Base-by-base conservation (phyloP, 2,888 invertebrate species). In the Plebejus anna region DNA sequence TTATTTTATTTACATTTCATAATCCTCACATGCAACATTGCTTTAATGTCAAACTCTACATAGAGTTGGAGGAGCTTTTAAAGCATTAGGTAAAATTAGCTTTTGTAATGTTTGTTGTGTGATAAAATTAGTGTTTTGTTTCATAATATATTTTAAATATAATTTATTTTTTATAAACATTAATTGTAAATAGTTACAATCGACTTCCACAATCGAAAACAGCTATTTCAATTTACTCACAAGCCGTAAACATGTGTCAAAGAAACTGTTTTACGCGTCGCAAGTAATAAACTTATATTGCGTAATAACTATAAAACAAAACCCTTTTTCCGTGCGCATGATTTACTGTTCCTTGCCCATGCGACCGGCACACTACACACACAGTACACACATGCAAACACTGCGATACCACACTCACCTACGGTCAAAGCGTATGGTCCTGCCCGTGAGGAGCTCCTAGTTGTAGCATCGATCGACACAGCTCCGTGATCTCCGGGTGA, bases 401-500 rank as follows among this genome's bases (percentile, higher is more conserved):
- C 78, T 76, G 79, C 61, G 70, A 70, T 78, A 72, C 42, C 11
- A 82, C 82, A 90, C 94, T 91, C 84, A 93, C 94, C 91, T 89
- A 88, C 86, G 87, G 96, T 96, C 95, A 95, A 87, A 95, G 95
- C 83, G 95, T 92, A 84, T 95, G 95, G 82, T 95, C 95, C 82
- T 88, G 94, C 82, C 90, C 94, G 82, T 95, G 95, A 81, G 95
- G 95, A 78, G 95, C 95, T 38, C 94, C 94, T 32, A 94, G 90
- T 82, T 94, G 94, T 86, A 95, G 91, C 92, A 95, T 95, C 81
- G 95, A 95, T 80, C 95, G 94, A 85, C 95, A 95, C 84, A 95
- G 92, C 87, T 95, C 95, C 86, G 95, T 95, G 84, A 95, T 95
- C 92, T 95, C 95, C 82, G 95, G 95, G 84, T 95, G 95, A 83